Evolutionary conservation across 2,113 vertebrate species (phyloP), one percentile per base, ranked within the genome.

Genomic region (Erythrocercus mccallii): DNA sequence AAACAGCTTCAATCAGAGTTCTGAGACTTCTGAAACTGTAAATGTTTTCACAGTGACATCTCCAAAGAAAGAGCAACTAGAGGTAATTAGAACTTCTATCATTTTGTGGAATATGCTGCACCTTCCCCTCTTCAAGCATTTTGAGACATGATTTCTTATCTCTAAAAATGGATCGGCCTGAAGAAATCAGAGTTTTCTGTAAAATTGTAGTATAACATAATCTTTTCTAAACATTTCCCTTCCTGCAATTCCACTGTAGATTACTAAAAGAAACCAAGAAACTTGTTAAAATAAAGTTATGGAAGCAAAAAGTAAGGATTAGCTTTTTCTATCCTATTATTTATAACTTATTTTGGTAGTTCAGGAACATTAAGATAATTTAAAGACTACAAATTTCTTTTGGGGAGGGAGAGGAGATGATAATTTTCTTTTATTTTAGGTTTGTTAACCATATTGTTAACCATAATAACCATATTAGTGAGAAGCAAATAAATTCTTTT

Each of bases 11-110:
- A 82, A 50, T 62, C 81, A 53, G 69, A 47, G 81, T 80, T 92
- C 95, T 88, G 88, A 10, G 35, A 50, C 70, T 88, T 91, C 92
- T 72, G 94, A 92, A 81, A 51, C 5, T 40, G 7, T 22, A 45
- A 93, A 84, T 57, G 6, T 3, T 78, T 60, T 31, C 82, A 64
- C 65, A 45, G 80, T 66, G 57, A 24, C 48, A 22, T 20, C 50
- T 2, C 22, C 62, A 48, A 96, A 89, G 28, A 90, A 91, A 60
- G 92, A 92, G 11, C 70, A 91, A 69, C 74, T 53, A 54, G 73
- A 81, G 95, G 89, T 95, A 81, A 70, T 72, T 65, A 31, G 12
- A 48, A 27, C 14, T 58, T 89, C 35, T 78, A 18, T 58, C 1
- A 45, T 38, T 37, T 76, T 76, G 16, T 58, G 56, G 23, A 66